Conservation (phyloP, 2,797 vertebrate genomes). For the Pangasius sanitwongsei region DNA sequence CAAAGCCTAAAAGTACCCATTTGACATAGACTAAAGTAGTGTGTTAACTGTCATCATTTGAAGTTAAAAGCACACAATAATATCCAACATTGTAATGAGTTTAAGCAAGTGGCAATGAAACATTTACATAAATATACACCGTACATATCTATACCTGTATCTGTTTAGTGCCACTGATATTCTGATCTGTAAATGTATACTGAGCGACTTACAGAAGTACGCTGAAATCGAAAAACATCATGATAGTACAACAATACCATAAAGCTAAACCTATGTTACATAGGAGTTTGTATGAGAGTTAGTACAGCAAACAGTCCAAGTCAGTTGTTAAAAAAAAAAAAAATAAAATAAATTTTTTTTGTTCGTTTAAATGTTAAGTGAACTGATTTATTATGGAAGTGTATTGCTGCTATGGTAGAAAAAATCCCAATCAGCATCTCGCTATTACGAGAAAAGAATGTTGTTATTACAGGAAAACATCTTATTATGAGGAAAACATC, state of each 20-base stretch:
- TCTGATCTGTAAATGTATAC: neutral
- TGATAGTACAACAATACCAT: neutral
- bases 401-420: neutral
- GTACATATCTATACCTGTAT: neutral
- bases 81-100: neutral
- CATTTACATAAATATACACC: neutral
- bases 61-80: neutral
- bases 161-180: neutral
- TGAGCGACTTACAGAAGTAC: no score
- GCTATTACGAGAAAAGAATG: neutral
- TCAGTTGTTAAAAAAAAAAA: no score
- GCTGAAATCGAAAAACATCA: no score
- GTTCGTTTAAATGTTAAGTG: no score
- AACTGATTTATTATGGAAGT: neutral
- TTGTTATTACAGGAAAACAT: neutral
- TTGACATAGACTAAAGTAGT: neutral
- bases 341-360: no score
- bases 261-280: neutral
- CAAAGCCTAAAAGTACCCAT: neutral
- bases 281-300: no score
- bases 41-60: neutral
- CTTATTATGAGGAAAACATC: neutral
- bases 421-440: neutral
- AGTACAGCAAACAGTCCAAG: no score
- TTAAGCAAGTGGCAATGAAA: neutral